Conservation (phyloP, 2,888 invertebrate genomes). For the Bombylius discolor region DNA sequence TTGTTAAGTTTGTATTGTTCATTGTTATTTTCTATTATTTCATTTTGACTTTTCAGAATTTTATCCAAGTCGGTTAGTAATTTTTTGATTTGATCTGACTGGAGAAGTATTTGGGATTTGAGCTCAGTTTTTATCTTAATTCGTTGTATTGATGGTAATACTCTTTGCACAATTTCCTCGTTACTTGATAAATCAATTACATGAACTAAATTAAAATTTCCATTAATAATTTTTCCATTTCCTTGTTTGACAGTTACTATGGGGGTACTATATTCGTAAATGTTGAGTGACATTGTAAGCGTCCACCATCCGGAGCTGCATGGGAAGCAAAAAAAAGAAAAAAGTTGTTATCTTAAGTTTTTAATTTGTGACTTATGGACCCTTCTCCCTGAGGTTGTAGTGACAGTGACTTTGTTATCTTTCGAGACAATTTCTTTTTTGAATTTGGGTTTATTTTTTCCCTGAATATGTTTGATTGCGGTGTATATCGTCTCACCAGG, state of each 20-base stretch:
- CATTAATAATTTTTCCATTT: not conserved
- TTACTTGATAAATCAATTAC: not conserved
- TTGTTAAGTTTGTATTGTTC: not conserved
- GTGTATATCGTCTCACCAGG: no score
- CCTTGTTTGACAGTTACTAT: not conserved
- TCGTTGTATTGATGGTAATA: no score
- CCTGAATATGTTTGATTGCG: not conserved
- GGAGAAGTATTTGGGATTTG: not conserved
- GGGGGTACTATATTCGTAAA: not conserved
- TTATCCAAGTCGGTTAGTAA: not conserved
- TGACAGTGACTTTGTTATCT: conserved; percentile 10
- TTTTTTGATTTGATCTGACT: not conserved
- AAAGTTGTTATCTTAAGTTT: no score
- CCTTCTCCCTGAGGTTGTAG: conserved; percentile 5
- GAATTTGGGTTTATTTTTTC: not conserved
- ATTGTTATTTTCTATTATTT: not conserved
- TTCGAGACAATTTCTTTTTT: conserved; percentile 9
- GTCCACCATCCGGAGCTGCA: not conserved
- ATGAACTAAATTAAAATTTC: not conserved
- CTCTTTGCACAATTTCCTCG: not conserved
- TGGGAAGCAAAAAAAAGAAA: no score
- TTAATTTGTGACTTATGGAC: conserved; percentile 10
- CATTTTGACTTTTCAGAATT: not conserved
- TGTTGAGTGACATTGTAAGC: not conserved
- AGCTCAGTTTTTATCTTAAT: no score